These are phyloP conservation scores for Onychomys arenicola DNA, from an alignment of 2,797 vertebrate genomes.

Conservation along the genomic window DNA sequence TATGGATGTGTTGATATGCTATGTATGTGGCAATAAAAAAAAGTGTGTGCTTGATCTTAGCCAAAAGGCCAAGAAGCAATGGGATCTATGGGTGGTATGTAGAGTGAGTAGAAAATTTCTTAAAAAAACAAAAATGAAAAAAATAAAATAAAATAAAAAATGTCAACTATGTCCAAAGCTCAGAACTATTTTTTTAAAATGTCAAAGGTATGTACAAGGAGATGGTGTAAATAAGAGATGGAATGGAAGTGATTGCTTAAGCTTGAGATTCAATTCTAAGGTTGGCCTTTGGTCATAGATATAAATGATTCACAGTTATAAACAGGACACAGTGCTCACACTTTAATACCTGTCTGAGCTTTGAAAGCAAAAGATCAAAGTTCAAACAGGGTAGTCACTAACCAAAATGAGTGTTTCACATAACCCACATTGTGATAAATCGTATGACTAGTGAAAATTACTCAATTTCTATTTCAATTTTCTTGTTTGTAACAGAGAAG, in stretches of 20 bases:
- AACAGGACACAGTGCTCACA: fast-evolving
- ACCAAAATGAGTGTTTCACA: background rate
- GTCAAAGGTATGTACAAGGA: background rate
- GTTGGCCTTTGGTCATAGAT: background rate
- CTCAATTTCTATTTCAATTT: background rate
- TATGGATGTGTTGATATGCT: background rate
- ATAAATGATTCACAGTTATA: background rate
- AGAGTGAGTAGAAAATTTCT: no score
- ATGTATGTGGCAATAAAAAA: background rate
- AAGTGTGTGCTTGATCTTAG: no score
- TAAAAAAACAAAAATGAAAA: no score
- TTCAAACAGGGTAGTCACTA: fast-evolving
- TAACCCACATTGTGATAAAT: background rate
- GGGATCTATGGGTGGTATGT: no score
- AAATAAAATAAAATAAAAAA: no score
- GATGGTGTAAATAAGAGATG: background rate
- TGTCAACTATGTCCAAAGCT: fast-evolving
- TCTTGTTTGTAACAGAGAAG: background rate
- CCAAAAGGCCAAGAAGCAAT: no score
- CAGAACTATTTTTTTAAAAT: background rate
- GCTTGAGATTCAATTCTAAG: no score
- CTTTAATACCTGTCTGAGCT: background rate
- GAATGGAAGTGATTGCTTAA: background rate
- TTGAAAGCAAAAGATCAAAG: background rate
- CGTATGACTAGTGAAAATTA: background rate